Evolutionary conservation across 2,113 vertebrate species (phyloP), one percentile per base, ranked within the genome.

Genomic region (Hystrix brachyura): DNA sequence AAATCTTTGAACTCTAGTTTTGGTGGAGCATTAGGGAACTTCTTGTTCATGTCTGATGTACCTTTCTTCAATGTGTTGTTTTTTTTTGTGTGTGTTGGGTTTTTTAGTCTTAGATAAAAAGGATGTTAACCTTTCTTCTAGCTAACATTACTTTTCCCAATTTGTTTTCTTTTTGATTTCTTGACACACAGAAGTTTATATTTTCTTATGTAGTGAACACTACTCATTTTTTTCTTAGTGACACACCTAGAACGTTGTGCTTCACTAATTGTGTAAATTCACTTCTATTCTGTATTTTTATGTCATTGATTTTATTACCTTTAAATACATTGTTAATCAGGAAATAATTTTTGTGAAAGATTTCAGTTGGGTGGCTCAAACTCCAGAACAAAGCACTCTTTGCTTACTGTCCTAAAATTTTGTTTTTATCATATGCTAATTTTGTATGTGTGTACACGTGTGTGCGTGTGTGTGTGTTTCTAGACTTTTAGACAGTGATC

Each of bases 271-370:
- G 59, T 53, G 14, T 83, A 67, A 95, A 76, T 67, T 84, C 25
- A 89, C 32, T 7, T 43, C 51, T 51, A 69, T 67, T 92, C 65
- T 82, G 64, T 43, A n/a, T 32, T 95, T 88, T 57, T 60, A 69
- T 76, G 60, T 25, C 32, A 60, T 0, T 76, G 84, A n/a, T 74
- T 72, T 62, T 60, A 3, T 57, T 88, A 72, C 62, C n/a, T 60
- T 88, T 71, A 60, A 94, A 51, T 25, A 60, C 32, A 38, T 53
- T 82, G 72, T 74, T 82, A 72, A 92, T 60, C 29, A 48, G 43
- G 64, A 85, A 85, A 43, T 85, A 82, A 82, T 89, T 94, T 93
- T 89, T 18, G 25, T 76, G 53, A 76, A 76, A 65, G 59, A n/a
- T 71, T 48, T 11, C 76, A 78, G 59, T 88, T 43, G 74, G 60